Evolutionary conservation across 2,888 invertebrate species (phyloP).

Genomic region (Dioctria rufipes): DNA sequence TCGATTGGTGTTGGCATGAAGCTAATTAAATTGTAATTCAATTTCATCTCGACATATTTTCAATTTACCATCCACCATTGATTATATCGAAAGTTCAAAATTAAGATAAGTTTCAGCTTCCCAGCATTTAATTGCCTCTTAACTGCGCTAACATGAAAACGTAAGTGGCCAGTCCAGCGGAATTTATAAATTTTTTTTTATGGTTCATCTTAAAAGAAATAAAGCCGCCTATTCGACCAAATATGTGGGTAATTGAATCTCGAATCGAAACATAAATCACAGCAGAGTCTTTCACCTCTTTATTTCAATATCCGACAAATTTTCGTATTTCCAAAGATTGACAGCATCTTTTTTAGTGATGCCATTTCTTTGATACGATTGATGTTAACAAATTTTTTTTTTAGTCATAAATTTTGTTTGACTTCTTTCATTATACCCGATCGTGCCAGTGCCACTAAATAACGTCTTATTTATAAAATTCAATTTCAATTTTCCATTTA

Average conservation of each 20-base stretch:
- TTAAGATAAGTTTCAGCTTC: not conserved
- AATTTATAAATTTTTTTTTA: conserved; percentile 26
- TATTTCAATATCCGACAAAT: conserved; percentile 39
- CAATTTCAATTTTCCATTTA: conserved; percentile 19
- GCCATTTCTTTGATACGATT: conserved; percentile 3
- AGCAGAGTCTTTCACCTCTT: conserved; percentile 41
- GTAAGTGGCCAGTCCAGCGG: not conserved
- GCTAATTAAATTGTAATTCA: conserved; percentile 56
- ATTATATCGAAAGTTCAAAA: conserved; percentile 17
- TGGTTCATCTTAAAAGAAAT: not conserved
- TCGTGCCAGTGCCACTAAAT: not conserved
- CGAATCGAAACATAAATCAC: conserved; percentile 54
- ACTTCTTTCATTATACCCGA: conserved; percentile 5
- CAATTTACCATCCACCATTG: conserved; percentile 14
- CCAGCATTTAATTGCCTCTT: conserved; percentile 12
- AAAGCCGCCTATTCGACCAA: conserved; percentile 7
- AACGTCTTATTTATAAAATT: conserved; percentile 32
- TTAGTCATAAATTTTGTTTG: conserved; percentile 18
- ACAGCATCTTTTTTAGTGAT: not conserved
- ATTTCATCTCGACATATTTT: conserved; percentile 48
- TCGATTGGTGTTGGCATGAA: no score
- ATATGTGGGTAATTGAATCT: conserved; percentile 51
- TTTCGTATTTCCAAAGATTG: conserved; percentile 31
- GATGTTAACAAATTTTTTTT: conserved; percentile 21
- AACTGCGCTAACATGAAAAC: not conserved